Conservation (phyloP, 2,797 vertebrate genomes). For the Schizothorax lantsangensis region DNA sequence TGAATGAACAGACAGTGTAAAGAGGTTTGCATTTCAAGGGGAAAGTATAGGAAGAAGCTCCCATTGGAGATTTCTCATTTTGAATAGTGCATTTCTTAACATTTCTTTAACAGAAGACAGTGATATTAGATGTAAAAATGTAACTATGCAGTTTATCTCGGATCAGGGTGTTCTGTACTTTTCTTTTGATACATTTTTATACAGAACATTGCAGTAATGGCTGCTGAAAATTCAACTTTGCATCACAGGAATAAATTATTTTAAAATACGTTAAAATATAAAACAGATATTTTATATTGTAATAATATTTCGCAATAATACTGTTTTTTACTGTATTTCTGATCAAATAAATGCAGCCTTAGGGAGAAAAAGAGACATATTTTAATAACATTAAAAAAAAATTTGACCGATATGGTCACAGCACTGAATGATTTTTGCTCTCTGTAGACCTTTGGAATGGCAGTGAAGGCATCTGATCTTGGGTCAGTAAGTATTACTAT, state of each 20-base stretch:
- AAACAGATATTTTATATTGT: neutral
- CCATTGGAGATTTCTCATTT: conserved; percentile 3
- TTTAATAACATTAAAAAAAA: neutral
- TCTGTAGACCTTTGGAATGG: conserved; percentile 63
- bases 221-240: neutral
- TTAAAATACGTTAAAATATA: neutral
- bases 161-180: neutral
- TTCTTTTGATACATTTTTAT: neutral
- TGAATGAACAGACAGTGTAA: conserved; percentile 5
- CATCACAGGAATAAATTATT: neutral
- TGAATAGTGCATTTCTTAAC: neutral
- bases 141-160: neutral
- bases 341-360: neutral
- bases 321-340: neutral
- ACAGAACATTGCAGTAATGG: neutral
- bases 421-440: neutral
- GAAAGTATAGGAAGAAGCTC: neutral
- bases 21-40: conserved; percentile 18
- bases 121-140: conserved; percentile 1
- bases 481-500: conserved; percentile 69
- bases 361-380: neutral
- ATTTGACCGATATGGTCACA: neutral
- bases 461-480: conserved; percentile 68
- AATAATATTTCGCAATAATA: neutral
- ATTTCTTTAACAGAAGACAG: neutral